A percentile compares a stretch with the other conserved stretches of the same genome.
Conservation (phyloP, 2,888 invertebrate species). For the Drosophila meridiana region DNA sequence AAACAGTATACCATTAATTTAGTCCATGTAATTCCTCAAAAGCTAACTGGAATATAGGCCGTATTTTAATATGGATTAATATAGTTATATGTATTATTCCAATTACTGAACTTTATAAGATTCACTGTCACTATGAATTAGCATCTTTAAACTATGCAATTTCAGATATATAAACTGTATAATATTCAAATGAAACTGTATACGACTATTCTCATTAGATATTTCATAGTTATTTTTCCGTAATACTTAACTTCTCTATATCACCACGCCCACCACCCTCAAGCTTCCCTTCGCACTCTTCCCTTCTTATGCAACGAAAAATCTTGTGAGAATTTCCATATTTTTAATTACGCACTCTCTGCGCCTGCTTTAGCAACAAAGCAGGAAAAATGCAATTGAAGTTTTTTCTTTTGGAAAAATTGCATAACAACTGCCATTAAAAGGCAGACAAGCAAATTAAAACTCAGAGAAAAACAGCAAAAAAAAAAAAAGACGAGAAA, state of each 20-base stretch:
- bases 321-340: slow-evolving; percentile 43
- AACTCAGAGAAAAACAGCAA: slow-evolving; percentile 47
- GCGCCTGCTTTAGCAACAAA: slow-evolving; percentile 37
- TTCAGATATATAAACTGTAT: no score
- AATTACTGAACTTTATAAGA: no score
- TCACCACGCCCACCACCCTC: background rate
- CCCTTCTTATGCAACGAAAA: slow-evolving; percentile 11
- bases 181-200: no score
- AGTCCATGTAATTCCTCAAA: no score
- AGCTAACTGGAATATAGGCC: no score
- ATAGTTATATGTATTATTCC: no score
- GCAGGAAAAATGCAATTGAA: slow-evolving; percentile 63
- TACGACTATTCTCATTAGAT: background rate
- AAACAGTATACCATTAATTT: no score
- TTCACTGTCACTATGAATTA: no score
- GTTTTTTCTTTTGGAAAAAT: slow-evolving; percentile 57
- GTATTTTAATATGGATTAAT: no score
- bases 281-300: rapidly evolving
- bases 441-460: slow-evolving; percentile 79
- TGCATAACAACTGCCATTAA: slow-evolving; percentile 77
- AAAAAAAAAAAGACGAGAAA: background rate
- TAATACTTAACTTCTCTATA: background rate
- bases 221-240: background rate
- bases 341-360: slow-evolving; percentile 72
- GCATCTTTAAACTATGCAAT: no score